Conservation (phyloP, 2,888 invertebrate genomes). For the Vandiemenella viatica region DNA sequence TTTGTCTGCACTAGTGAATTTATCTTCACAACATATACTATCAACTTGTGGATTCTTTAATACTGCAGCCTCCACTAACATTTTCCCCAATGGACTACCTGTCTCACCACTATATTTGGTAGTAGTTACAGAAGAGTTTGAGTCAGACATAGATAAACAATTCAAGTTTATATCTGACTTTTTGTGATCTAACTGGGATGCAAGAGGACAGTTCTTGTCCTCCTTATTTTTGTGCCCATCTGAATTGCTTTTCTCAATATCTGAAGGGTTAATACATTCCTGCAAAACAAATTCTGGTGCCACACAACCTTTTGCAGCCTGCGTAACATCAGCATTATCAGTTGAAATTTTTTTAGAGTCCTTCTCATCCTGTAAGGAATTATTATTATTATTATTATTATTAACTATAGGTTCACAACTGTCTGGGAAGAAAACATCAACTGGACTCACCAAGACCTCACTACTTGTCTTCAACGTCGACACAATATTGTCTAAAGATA, state of each 20-base stretch:
- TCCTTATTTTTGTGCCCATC: too few relatives aligned
- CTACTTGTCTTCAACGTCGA: not conserved
- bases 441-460: not conserved
- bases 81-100: not conserved
- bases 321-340: not conserved
- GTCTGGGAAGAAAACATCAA: not conserved
- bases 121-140: not conserved
- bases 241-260: too few relatives aligned
- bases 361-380: not conserved
- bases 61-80: too few relatives aligned
- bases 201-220: too few relatives aligned
- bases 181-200: too few relatives aligned
- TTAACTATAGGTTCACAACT: not conserved
- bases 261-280: too few relatives aligned
- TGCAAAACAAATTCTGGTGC: not conserved
- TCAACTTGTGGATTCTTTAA: too few relatives aligned
- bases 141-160: not conserved
- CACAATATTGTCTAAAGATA: not conserved
- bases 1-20: too few relatives aligned
- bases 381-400: constrained; percentile 16
- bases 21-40: too few relatives aligned
- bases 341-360: not conserved
- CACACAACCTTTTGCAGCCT: not conserved
- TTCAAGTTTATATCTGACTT: not conserved
- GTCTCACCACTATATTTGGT: not conserved